Base-by-base conservation (phyloP, 2,888 invertebrate species). In the Cyclophora albipunctata region DNA sequence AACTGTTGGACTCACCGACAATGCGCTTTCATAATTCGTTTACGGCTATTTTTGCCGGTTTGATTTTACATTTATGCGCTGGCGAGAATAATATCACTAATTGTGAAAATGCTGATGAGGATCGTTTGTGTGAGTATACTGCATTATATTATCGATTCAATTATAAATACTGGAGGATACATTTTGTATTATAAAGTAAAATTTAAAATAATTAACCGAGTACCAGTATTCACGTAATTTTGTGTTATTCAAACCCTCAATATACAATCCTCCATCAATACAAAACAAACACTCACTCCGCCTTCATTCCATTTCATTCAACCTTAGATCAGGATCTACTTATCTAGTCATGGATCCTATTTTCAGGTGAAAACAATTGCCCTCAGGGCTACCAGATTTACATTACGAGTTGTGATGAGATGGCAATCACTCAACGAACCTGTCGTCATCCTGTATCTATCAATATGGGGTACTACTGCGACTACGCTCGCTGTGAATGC, bases 401-500 rank as follows among this genome's bases (percentile, higher is more conserved):
- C 53, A 51, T 47, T 3, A 57, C 71, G 0, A 54, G 63, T 1
- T 73, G 71, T 48, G 53, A 57, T 0, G 57, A 60, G 7, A 48
- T 52, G 0, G 60, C 66, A 0, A 50, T 66, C 58, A 69, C 72
- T 0, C 69, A 67, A 55, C 59, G 63, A 0, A 74, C 75, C 0
- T 77, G 76, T 51, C 64, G 63, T 0, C 49, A 57, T 7, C 71
- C 69, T 0, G 34, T 49, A 3, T 47, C 63, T 0, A 60, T 55
- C 3, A 50, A 54, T n/a, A 33, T 73, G 6, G 67, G 70, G 2
- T 7, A 55, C n/a, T 45, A 60, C 5, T 75, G 74, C 45, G 75
- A 76, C 55, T 69, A 57, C 34, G 62, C 63, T 0, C 62, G 72
- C 3, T 76, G 76, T 43, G 72, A 75, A 40, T 76, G 75, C 42